Conservation (phyloP, 2,113 vertebrate genomes). For the Isichthys henryi region DNA sequence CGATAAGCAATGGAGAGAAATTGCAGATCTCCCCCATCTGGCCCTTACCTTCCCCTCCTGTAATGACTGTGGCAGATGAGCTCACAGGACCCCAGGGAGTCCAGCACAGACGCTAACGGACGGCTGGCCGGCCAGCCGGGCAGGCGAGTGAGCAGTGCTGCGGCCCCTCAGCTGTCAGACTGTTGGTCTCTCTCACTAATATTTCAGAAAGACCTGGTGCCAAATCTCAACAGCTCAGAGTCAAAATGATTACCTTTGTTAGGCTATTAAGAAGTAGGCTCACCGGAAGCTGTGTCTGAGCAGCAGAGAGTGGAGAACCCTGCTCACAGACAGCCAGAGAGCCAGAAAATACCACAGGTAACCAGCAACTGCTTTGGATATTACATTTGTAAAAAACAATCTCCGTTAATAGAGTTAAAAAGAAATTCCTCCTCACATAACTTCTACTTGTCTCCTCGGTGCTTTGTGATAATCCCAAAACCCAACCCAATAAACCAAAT, state of each 20-base stretch:
- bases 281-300: not conserved
- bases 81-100: not conserved
- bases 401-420: not conserved
- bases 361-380: not conserved
- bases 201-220: not conserved
- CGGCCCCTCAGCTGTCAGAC: not conserved
- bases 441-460: not conserved
- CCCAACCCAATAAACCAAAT: not conserved
- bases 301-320: not conserved
- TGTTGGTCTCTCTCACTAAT: not conserved
- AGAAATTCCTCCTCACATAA: not conserved
- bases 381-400: not conserved
- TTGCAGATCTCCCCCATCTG: not conserved
- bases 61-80: conserved; percentile 1
- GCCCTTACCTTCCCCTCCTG: not conserved
- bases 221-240: not conserved
- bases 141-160: not conserved
- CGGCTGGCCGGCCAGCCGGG: not conserved
- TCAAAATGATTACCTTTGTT: not conserved
- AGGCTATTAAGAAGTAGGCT: not conserved
- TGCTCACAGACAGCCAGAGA: not conserved
- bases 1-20: not conserved
- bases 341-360: not conserved
- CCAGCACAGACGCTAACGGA: not conserved
- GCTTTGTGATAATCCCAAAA: not conserved